Evolutionary conservation across 2,797 vertebrate species (phyloP).

Genomic region (Pseudochromis fuscus): DNA sequence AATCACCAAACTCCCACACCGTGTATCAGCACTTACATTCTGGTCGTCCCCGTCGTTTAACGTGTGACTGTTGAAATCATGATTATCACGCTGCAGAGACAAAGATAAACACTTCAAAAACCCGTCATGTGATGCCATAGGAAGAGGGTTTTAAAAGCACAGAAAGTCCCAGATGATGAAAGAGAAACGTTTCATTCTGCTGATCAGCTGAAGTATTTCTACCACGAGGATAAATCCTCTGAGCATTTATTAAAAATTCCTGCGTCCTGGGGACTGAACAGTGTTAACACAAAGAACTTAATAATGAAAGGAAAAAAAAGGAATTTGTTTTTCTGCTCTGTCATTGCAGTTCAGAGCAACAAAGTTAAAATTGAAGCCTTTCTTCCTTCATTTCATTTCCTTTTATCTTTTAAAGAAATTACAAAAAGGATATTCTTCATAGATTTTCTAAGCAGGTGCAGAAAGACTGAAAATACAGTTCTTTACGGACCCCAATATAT

Average conservation of each 20-base stretch:
- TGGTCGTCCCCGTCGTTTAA: slow-evolving; percentile 57
- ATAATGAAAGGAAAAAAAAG: slow-evolving; percentile 22
- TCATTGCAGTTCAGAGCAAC: not conserved
- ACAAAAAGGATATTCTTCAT: too few species aligned
- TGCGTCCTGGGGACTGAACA: slow-evolving; percentile 51
- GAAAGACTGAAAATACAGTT: too few species aligned
- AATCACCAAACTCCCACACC: not conserved
- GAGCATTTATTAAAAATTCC: slow-evolving; percentile 77
- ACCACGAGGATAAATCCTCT: slow-evolving; percentile 54
- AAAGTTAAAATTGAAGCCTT: not conserved
- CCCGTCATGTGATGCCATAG: not conserved
- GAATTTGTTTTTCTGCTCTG: not conserved
- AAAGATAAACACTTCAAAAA: slow-evolving; percentile 24
- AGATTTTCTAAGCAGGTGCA: too few species aligned
- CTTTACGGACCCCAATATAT: too few species aligned
- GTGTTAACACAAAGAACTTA: slow-evolving; percentile 36
- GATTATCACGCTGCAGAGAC: slow-evolving; percentile 42
- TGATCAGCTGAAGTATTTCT: slow-evolving; percentile 27
- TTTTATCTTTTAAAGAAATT: too few species aligned
- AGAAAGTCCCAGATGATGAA: slow-evolving; percentile 15
- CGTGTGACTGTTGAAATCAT: slow-evolving; percentile 29
- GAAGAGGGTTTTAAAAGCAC: not conserved
- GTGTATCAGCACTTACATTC: slow-evolving; percentile 67
- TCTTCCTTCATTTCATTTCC: too few species aligned
- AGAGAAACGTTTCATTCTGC: slow-evolving; percentile 13